Conservation (phyloP, 2,888 invertebrate species). For the Phrixothrix hirtus region DNA sequence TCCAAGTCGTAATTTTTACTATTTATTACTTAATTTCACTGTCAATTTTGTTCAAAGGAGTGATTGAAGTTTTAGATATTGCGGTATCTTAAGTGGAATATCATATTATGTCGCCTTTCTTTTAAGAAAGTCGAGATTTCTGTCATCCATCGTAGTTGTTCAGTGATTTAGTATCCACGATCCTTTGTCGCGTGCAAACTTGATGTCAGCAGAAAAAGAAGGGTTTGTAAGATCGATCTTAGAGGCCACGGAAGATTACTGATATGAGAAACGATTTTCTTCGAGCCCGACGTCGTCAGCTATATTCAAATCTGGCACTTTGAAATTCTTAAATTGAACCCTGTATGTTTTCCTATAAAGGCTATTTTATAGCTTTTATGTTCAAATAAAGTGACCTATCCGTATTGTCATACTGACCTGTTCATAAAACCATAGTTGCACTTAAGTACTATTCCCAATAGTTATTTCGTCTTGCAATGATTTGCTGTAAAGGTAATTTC, state of each 20-base stretch:
- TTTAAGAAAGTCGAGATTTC: constrained; percentile 8
- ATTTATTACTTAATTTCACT: too few species aligned
- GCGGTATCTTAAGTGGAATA: constrained; percentile 8
- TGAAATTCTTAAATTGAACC: constrained; percentile 43
- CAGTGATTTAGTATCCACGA: constrained; percentile 21
- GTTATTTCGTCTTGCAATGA: too few species aligned
- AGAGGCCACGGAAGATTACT: constrained; percentile 34
- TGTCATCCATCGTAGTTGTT: constrained; percentile 14
- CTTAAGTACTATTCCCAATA: too few species aligned
- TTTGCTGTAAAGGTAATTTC: too few species aligned
- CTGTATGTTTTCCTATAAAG: constrained; percentile 34
- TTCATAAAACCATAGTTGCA: too few species aligned
- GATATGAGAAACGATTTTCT: constrained; percentile 39
- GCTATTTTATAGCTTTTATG: constrained; percentile 22
- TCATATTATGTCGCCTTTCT: constrained; percentile 6
- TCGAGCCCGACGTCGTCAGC: constrained; percentile 35
- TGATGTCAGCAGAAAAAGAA: constrained; percentile 20
- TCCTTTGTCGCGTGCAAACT: constrained; percentile 21
- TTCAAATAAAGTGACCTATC: constrained; percentile 6
- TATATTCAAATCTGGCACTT: constrained; percentile 44
- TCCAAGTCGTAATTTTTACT: constrained; percentile 2
- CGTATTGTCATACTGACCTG: too few species aligned
- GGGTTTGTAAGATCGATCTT: constrained; percentile 23
- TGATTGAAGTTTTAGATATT: too few species aligned
- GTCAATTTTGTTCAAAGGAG: too few species aligned